Conservation (phyloP, 1,140 invertebrate genomes). For the Saccostrea glomerata region DNA sequence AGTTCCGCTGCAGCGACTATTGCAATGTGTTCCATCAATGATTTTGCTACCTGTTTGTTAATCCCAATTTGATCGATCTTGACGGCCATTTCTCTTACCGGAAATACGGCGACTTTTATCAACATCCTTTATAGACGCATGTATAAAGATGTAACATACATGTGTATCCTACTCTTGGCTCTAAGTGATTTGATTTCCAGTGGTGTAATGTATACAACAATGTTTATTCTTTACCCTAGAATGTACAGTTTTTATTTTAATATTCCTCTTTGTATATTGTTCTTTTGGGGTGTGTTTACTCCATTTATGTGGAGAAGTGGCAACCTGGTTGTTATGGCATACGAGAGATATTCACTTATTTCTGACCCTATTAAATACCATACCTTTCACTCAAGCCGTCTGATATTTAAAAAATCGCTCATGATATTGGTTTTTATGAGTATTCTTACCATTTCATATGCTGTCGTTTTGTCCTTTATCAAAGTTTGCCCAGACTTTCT, state of each 20-base stretch:
- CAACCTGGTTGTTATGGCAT: conserved; percentile 2
- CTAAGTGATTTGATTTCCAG: background rate
- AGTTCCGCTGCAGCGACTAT: background rate
- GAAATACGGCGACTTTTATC: background rate
- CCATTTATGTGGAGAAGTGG: background rate
- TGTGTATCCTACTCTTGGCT: background rate
- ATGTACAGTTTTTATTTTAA: background rate
- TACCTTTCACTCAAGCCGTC: background rate
- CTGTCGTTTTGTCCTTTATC: background rate
- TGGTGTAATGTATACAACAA: too few relatives aligned
- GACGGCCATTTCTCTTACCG: background rate
- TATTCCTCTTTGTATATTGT: background rate
- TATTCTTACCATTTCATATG: background rate
- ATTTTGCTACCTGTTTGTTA: background rate
- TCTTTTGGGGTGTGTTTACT: background rate
- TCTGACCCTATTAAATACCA: background rate
- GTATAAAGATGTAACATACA: background rate
- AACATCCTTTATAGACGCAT: background rate
- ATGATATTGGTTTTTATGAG: background rate
- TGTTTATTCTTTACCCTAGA: background rate
- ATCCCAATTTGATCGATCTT: background rate
- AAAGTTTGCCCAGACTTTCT: background rate
- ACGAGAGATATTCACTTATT: background rate
- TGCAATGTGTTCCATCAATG: background rate
- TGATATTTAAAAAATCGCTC: background rate